Evolutionary conservation across 1,140 invertebrate genomes (phyloP).

Genomic region (Steinernema feltiae): DNA sequence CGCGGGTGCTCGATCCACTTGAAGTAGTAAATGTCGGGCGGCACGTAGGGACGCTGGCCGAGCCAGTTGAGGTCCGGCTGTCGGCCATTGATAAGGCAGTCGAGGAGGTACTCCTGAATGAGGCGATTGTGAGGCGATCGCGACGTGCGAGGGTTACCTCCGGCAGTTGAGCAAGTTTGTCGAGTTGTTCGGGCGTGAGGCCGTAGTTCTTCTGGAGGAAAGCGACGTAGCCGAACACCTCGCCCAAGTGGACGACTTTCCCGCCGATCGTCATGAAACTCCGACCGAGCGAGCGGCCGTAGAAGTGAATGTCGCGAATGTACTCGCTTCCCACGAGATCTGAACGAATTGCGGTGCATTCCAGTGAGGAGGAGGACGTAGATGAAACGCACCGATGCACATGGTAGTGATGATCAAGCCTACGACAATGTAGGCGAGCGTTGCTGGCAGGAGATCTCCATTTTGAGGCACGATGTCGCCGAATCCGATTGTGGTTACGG

Average conservation of each 20-base stretch:
- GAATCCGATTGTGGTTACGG: constrained; percentile 58
- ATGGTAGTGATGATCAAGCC: constrained; percentile 58
- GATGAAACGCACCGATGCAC: constrained; percentile 51
- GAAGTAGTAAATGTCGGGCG: constrained; percentile 58
- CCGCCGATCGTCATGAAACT: constrained; percentile 56
- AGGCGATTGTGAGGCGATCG: background rate
- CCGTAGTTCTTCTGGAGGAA: constrained; percentile 58
- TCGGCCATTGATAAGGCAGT: constrained; percentile 55
- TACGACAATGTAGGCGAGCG: constrained; percentile 54
- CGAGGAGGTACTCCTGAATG: constrained; percentile 53
- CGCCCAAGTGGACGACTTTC: constrained; percentile 57
- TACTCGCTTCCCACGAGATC: constrained; percentile 57
- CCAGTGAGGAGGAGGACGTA: constrained; percentile 15
- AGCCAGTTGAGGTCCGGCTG: constrained; percentile 58
- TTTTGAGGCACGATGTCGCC: constrained; percentile 57
- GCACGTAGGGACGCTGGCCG: constrained; percentile 54
- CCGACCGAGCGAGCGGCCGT: constrained; percentile 52
- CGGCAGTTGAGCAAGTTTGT: constrained; percentile 53
- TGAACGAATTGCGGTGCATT: constrained; percentile 30
- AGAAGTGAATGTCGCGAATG: constrained; percentile 57
- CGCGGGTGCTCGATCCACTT: constrained; percentile 58
- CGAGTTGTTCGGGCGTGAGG: constrained; percentile 55
- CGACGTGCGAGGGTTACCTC: constrained; percentile 31
- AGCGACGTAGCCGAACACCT: constrained; percentile 56
- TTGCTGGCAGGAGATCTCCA: constrained; percentile 51